These are phyloP conservation scores for Ictidomys tridecemlineatus DNA, from an alignment of 2,113 vertebrate genomes.

Conservation along the genomic window DNA sequence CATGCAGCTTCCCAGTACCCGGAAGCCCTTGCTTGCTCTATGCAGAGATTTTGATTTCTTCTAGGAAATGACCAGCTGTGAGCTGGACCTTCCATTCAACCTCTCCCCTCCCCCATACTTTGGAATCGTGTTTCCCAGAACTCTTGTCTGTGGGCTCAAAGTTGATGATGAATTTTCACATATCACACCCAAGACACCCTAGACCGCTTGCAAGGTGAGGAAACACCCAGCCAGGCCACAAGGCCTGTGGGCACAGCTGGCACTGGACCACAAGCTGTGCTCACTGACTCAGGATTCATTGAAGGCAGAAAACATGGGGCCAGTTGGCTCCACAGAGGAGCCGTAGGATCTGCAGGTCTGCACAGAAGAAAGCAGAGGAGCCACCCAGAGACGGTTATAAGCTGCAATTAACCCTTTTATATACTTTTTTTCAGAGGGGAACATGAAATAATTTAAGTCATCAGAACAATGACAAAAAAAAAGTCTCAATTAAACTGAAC, in stretches of 20 bases:
- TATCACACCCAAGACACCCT: background rate
- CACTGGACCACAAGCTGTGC: background rate
- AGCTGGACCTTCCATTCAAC: background rate
- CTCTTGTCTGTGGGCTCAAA: background rate
- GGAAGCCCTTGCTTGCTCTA: background rate
- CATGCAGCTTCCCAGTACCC: background rate
- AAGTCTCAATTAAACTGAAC: no score
- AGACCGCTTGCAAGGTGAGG: background rate
- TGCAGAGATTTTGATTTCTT: background rate
- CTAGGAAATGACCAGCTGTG: background rate
- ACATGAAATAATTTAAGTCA: background rate
- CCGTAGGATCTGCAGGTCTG: background rate
- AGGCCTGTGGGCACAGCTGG: background rate
- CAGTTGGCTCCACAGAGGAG: accelerated
- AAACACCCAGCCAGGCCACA: background rate
- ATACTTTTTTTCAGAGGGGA: background rate
- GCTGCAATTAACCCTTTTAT: background rate
- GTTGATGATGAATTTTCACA: background rate
- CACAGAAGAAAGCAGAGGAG: accelerated
- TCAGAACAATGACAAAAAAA: background rate
- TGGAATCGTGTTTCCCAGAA: constrained; percentile 50
- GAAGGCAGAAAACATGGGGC: accelerated
- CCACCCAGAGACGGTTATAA: accelerated
- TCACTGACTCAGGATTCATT: background rate
- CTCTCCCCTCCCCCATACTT: background rate